Evolutionary conservation across 2,797 vertebrate genomes (phyloP), one percentile per base, ranked within the genome.

Genomic region (Rhinella marina): DNA sequence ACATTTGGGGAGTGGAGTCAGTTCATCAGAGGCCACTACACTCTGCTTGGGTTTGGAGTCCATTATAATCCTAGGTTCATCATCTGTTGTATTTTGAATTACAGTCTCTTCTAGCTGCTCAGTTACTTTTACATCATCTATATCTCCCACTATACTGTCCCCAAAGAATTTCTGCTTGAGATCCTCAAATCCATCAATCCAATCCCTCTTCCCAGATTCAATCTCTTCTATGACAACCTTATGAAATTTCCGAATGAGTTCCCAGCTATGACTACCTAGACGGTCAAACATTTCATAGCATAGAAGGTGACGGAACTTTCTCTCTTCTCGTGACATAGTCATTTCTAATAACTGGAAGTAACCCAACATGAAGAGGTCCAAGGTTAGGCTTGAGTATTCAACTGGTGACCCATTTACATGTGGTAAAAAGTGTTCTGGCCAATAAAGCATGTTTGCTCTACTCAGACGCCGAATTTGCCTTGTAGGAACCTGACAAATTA

Each of bases 271-370:
- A 90, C 95, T 97, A 32, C 98, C 97, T 68, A 99, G 94, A 17
- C 95, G 96, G 93, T 99, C 98, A 6, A 99, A 99, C 97, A 99
- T 99, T 93, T 99, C 98, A 0, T 98, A 99, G 94, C 98, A 99
- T 84, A 99, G 94, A 77, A 99, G 95, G 93, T 99, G 98, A 54
- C 98, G 96, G 90, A 98, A 99, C 91, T 97, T 98, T 87, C 98
- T 95, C 90, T 99, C 98, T 21, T 92, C 94, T 0, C 96, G 96
- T 85, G 96, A 96, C 93, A 99, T 97, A 88, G 92, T 95, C 98
- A 99, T 99, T 93, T 99, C 98, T 32, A 99, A 93, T 79, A 99
- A 93, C 93, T 99, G 98, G 92, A 99, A 99, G 92, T 99, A 99
- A 87, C 98, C 98, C 19, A 99, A 95, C 98, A 99, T 99, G 92